These are phyloP conservation scores for Pterocles gutturalis DNA, from an alignment of 2,113 vertebrate species.

Conservation along the genomic window DNA sequence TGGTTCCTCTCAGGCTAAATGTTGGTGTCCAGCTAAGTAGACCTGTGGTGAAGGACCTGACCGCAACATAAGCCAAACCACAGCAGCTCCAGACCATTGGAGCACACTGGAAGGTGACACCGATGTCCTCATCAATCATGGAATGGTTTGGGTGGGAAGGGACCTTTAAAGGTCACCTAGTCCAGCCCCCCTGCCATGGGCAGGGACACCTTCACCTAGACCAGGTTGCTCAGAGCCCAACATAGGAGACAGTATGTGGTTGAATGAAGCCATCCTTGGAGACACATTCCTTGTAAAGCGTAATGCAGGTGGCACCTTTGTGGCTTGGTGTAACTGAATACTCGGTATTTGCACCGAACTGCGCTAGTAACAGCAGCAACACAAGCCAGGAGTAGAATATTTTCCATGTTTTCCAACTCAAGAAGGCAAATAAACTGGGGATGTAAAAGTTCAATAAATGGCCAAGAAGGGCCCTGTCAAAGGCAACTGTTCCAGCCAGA, in stretches of 20 bases:
- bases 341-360: background rate
- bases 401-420: background rate
- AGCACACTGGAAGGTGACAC: background rate
- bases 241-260: background rate
- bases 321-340: background rate
- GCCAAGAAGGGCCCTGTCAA: background rate
- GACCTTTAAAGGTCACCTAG: background rate
- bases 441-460: background rate
- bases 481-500: background rate
- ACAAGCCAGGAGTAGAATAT: background rate
- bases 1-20: background rate
- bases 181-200: background rate
- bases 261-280: background rate
- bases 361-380: background rate
- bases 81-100: rapidly evolving
- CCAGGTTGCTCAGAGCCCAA: background rate
- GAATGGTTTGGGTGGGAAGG: background rate
- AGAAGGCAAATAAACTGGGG: background rate
- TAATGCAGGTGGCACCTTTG: background rate
- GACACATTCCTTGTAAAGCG: background rate
- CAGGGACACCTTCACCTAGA: too few relatives aligned
- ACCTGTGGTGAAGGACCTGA: background rate
- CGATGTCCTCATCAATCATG: background rate
- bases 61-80: background rate
- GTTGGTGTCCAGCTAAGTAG: background rate